phyloP scores from a whole-genome alignment of 2,888 invertebrate species.

The Standfussiana lucernea region DNA sequence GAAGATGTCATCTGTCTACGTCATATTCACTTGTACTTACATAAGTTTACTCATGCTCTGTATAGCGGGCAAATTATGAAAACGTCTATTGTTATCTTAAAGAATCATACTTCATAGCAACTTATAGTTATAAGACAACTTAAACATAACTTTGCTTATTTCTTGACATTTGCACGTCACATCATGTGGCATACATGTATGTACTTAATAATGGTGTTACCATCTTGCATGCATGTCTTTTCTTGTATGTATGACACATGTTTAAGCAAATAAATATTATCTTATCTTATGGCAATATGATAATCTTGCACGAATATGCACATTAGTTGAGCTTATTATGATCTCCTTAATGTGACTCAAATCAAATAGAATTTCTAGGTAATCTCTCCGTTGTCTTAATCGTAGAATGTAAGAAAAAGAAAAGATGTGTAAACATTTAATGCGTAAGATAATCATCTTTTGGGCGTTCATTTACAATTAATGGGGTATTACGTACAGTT shows the following conservation, averaged over 20 bases:
- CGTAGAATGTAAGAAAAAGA: not conserved
- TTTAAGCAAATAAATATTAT: no score
- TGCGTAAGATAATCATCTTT: not conserved
- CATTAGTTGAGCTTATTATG: not conserved
- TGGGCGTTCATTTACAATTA: not conserved
- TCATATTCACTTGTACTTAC: not conserved
- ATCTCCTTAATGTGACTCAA: not conserved
- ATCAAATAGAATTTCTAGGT: not conserved
- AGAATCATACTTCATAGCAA: not conserved
- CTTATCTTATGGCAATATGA: not conserved
- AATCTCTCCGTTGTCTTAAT: not conserved
- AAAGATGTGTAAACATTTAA: no score
- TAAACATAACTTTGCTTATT: not conserved
- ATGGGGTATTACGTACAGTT: not conserved
- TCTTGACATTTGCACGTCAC: no score
- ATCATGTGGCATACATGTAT: no score
- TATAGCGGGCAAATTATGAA: not conserved
- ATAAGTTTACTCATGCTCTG: not conserved
- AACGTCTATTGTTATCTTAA: constrained; percentile 1
- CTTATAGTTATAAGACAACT: not conserved
- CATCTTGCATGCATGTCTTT: no score
- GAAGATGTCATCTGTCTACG: constrained; percentile 15
- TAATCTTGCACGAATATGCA: not conserved
- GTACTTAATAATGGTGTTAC: no score
- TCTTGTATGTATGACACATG: no score